These are phyloP conservation scores for Agrenia bidenticulata DNA, from an alignment of 2,888 invertebrate species.

Conservation along the genomic window DNA sequence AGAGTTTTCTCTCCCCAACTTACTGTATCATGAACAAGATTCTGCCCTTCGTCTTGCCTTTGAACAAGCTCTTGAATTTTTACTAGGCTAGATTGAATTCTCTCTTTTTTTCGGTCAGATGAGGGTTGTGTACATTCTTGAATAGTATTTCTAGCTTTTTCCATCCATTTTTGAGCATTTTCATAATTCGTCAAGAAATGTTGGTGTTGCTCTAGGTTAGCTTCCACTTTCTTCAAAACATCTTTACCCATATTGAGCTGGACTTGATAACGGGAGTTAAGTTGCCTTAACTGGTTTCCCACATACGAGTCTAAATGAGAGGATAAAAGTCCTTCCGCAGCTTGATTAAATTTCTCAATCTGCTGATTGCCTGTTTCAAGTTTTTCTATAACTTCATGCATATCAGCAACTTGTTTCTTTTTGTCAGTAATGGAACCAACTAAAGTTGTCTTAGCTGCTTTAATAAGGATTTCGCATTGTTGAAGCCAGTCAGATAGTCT, in stretches of 20 bases:
- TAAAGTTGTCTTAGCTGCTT: constrained; percentile 82
- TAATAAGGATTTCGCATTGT: constrained; percentile 85
- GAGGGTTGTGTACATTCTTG: constrained; percentile 74
- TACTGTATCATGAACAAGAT: constrained; percentile 79
- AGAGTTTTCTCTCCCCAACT: constrained; percentile 88
- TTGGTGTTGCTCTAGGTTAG: constrained; percentile 80
- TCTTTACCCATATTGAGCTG: constrained; percentile 84
- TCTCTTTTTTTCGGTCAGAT: constrained; percentile 66
- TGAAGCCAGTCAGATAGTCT: constrained; percentile 88
- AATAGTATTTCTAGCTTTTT: constrained; percentile 78
- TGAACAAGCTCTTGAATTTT: constrained; percentile 68
- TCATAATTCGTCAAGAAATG: constrained; percentile 74
- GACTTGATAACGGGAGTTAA: constrained; percentile 86
- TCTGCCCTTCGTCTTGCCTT: constrained; percentile 83
- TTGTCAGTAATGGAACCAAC: constrained; percentile 79
- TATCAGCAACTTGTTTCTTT: constrained; percentile 75
- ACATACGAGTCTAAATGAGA: constrained; percentile 86
- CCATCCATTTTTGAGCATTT: constrained; percentile 81
- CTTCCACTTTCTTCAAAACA: constrained; percentile 85
- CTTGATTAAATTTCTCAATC: constrained; percentile 78
- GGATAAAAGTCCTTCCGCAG: constrained; percentile 69
- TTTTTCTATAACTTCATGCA: constrained; percentile 70
- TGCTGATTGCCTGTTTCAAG: constrained; percentile 76
- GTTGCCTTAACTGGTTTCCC: constrained; percentile 78
- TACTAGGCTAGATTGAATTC: constrained; percentile 75